Evolutionary conservation across 2,888 invertebrate species (phyloP), one percentile per base, ranked within the genome.

Genomic region (Pelosia muscerda): DNA sequence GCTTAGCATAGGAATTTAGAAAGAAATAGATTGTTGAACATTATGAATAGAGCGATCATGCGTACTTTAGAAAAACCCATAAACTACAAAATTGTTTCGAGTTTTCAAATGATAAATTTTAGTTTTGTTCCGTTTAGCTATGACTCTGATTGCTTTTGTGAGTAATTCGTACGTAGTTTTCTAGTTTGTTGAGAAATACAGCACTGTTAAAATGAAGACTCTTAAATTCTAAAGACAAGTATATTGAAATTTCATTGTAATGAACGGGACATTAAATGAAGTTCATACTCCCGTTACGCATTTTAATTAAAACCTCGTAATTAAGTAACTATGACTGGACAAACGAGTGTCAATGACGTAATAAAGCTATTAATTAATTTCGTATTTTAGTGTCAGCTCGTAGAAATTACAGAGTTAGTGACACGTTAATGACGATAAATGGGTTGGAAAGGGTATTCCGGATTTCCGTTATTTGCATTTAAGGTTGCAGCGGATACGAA

Each of bases 341-440:
- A 77, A 81, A 82, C 75, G 79, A 84, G 79, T 79, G 78, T 78
- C 73, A 77, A 73, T 72, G 81, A 79, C 78, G 75, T 73, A 79
- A 83, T 83, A 72, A 72, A 81, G 80, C 68, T 78, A 86, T 88
- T 90, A 89, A 90, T 89, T 88, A 86, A 86, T 82, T 85, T 84
- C 69, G 75, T 75, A 78, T 78, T 73, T 69, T 72, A 76, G 72
- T 76, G 69, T 73, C 72, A 75, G 73, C 78, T 73, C 71, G 71
- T 72, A 69, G 77, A 84, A 84, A 79, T 85, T 84, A 83, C 71
- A 71, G 75, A 79, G 74, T 81, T 81, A 84, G 79, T 81, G 81
- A 83, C 79, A 84, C 75, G 77, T 78, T 81, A 82, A 81, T 81
- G 77, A 75, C 66, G 71, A 79, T 78, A 78, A 77, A 75, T 71